phyloP scores from a whole-genome alignment of 2,113 vertebrate species.

The Notarius quadriscutis region DNA sequence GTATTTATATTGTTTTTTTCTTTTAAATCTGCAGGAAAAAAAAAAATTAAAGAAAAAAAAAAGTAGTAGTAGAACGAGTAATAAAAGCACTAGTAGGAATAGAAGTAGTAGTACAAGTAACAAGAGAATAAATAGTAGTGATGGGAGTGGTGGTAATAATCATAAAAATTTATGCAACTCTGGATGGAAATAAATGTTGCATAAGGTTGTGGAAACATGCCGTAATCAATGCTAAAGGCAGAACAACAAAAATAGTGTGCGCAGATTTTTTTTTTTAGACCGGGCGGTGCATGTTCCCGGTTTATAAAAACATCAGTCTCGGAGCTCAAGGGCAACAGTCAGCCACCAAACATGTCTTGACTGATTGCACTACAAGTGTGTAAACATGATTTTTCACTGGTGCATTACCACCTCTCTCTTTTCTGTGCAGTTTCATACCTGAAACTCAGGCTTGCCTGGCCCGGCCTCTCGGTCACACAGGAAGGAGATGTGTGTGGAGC shows the following conservation, averaged over 20 bases:
- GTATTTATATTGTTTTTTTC: too few species aligned
- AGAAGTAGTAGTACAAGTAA: not conserved
- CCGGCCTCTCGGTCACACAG: conserved; percentile 84
- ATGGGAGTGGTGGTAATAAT: not conserved
- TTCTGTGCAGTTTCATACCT: conserved; percentile 70
- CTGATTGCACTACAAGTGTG: not conserved
- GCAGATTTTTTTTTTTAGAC: too few species aligned
- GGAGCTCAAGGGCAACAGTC: not conserved
- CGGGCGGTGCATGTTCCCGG: too few species aligned
- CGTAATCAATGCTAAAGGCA: too few species aligned
- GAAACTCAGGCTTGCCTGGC: conserved; percentile 83
- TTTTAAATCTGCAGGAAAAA: too few species aligned
- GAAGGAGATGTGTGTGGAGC: conserved; percentile 88
- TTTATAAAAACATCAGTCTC: not conserved
- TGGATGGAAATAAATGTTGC: too few species aligned
- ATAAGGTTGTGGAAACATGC: too few species aligned
- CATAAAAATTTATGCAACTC: not conserved
- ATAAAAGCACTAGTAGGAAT: not conserved
- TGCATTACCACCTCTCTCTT: not conserved
- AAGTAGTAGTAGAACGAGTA: not conserved
- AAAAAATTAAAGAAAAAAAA: not conserved
- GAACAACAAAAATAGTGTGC: too few species aligned
- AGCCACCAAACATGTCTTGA: not conserved
- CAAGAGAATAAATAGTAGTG: not conserved
- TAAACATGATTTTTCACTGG: not conserved